A percentile compares a stretch with the other conserved stretches of the same genome.
phyloP scores from a whole-genome alignment of 2,113 vertebrate species.

The Pardalotus punctatus region DNA sequence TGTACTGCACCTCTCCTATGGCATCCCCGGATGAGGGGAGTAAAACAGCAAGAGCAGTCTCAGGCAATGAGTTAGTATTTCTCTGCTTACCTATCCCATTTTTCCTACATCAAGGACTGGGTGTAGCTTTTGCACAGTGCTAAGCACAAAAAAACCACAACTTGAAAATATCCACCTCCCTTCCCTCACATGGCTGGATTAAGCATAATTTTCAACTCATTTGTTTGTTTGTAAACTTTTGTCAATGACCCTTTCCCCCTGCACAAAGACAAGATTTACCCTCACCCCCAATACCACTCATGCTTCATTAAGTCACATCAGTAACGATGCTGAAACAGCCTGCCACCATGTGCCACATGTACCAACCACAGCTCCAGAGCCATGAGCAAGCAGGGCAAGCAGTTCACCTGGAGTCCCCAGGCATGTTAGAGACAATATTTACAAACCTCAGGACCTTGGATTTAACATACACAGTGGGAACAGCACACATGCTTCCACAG shows the following conservation, averaged over 20 bases:
- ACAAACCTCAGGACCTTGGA: constrained; percentile 20
- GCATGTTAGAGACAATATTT: constrained; percentile 33
- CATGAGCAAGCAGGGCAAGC: background rate
- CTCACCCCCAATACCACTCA: background rate
- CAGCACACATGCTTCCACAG: background rate
- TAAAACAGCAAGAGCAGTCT: background rate
- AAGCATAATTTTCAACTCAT: background rate
- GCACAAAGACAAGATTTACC: background rate
- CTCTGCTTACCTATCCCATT: background rate
- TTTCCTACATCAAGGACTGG: background rate
- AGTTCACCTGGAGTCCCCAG: background rate
- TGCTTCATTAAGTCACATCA: background rate
- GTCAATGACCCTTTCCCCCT: background rate
- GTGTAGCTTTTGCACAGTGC: background rate
- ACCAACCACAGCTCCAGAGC: background rate
- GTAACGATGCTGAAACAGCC: background rate
- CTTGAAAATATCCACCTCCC: background rate
- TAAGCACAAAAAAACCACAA: background rate
- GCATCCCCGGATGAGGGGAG: background rate
- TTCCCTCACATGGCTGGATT: background rate
- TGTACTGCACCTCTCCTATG: accelerated
- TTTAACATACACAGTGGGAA: constrained; percentile 3
- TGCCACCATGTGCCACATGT: background rate
- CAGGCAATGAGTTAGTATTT: background rate
- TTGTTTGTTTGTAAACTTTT: background rate